These are phyloP conservation scores for Vanessa atalanta DNA, from an alignment of 1,140 invertebrate genomes.

Conservation along the genomic window DNA sequence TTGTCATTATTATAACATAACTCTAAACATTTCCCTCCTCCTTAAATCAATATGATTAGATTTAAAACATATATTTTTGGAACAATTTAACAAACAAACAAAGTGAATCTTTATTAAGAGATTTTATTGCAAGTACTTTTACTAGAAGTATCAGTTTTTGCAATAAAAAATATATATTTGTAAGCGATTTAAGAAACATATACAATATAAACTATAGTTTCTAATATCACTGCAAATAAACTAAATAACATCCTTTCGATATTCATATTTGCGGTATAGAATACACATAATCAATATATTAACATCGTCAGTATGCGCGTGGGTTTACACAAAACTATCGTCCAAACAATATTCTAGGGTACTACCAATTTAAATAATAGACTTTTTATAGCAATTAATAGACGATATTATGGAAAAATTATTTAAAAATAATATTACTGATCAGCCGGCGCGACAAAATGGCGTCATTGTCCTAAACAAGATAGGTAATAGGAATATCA, in stretches of 20 bases:
- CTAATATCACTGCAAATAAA: slow-evolving; percentile 13
- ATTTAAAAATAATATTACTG: slow-evolving; percentile 68
- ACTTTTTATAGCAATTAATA: slow-evolving; percentile 13
- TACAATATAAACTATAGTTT: background rate
- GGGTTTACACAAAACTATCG: slow-evolving; percentile 1
- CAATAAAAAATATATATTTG: background rate
- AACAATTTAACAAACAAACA: slow-evolving; percentile 11
- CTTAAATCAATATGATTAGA: slow-evolving; percentile 48
- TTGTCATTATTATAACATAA: slow-evolving; percentile 76
- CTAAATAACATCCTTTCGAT: slow-evolving; percentile 31
- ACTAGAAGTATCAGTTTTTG: background rate
- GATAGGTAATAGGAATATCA: slow-evolving; percentile 34
- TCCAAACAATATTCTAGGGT: background rate
- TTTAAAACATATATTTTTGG: slow-evolving; percentile 14
- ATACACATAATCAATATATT: slow-evolving; percentile 47
- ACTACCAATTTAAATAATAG: background rate
- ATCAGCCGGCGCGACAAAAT: slow-evolving; percentile 80
- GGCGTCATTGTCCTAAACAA: slow-evolving; percentile 77
- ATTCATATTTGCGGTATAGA: slow-evolving; percentile 40
- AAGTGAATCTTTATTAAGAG: background rate
- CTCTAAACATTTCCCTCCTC: slow-evolving; percentile 65
- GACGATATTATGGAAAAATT: slow-evolving; percentile 34
- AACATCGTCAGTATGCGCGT: slow-evolving; percentile 30
- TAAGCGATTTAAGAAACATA: background rate
- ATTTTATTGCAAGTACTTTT: slow-evolving; percentile 26